Percentiles rank a stretch among this genome's conserved stretches.
These are phyloP conservation scores for Anthopleura sola DNA, from an alignment of 64 coral and sea anemone species.

Conservation along the genomic window DNA sequence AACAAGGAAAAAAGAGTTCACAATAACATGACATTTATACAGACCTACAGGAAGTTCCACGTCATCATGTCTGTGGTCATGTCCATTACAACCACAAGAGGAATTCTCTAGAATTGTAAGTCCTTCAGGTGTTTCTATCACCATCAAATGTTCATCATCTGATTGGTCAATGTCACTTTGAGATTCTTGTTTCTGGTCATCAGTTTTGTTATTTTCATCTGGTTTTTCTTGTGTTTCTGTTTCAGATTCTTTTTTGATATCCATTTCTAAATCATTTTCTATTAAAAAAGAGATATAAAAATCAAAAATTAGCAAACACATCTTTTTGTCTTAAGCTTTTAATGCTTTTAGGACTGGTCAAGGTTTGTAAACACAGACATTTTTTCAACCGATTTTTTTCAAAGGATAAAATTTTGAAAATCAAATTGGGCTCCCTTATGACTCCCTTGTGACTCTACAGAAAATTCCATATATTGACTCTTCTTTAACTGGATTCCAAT, in stretches of 20 bases:
- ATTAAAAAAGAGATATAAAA: neutral
- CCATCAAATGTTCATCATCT: slow-evolving; percentile 63
- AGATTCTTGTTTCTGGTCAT: slow-evolving; percentile 29
- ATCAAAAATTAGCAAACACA: too few species aligned
- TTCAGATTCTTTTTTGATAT: neutral
- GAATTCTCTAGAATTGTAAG: slow-evolving; percentile 72
- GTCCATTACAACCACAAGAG: slow-evolving; percentile 58
- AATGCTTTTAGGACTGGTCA: too few species aligned
- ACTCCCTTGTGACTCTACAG: neutral
- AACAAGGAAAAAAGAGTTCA: too few species aligned
- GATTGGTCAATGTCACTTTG: slow-evolving; percentile 33
- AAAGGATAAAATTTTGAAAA: neutral
- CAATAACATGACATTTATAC: neutral
- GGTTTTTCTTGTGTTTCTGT: slow-evolving; percentile 10
- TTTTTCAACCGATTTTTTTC: neutral
- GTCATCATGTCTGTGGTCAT: slow-evolving; percentile 29
- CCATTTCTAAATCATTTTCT: neutral
- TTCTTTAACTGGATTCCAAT: too few species aligned
- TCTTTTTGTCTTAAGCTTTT: too few species aligned
- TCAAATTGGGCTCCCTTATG: neutral
- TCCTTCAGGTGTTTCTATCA: slow-evolving; percentile 84
- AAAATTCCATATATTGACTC: too few species aligned
- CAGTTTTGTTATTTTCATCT: slow-evolving; percentile 2
- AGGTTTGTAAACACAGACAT: too few species aligned
- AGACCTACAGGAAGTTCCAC: slow-evolving; percentile 63